Conservation (phyloP, 2,797 vertebrate genomes). For the Erithacus rubecula region DNA sequence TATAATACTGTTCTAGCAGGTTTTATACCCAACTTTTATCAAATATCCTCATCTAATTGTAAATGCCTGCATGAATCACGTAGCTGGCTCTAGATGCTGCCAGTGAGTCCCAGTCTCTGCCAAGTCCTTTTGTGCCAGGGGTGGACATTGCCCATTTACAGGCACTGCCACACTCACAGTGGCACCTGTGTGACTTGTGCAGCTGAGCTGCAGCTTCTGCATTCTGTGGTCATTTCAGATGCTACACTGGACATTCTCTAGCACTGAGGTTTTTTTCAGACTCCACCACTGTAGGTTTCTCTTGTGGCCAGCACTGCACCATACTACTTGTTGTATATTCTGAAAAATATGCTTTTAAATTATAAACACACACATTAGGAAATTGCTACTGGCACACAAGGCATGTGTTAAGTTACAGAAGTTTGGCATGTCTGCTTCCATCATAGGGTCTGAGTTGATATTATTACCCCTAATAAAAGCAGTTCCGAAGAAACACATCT, state of each 20-base stretch:
- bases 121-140: neutral
- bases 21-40: neutral
- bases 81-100: neutral
- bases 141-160: neutral
- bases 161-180: neutral
- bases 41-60: neutral
- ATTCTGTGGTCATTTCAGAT: neutral
- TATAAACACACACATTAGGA: neutral
- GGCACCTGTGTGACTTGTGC: neutral
- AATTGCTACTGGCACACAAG: neutral
- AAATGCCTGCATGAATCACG: neutral
- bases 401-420: neutral
- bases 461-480: neutral
- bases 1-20: neutral
- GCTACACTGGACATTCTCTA: neutral
- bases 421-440: accelerated
- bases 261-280: neutral
- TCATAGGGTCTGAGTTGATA: neutral
- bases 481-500: neutral
- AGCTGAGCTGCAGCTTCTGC: neutral
- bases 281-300: neutral
- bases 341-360: neutral
- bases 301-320: neutral
- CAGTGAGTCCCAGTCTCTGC: neutral
- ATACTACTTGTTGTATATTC: neutral